Conservation (phyloP, 2,113 vertebrate species). For the Mola mola region DNA sequence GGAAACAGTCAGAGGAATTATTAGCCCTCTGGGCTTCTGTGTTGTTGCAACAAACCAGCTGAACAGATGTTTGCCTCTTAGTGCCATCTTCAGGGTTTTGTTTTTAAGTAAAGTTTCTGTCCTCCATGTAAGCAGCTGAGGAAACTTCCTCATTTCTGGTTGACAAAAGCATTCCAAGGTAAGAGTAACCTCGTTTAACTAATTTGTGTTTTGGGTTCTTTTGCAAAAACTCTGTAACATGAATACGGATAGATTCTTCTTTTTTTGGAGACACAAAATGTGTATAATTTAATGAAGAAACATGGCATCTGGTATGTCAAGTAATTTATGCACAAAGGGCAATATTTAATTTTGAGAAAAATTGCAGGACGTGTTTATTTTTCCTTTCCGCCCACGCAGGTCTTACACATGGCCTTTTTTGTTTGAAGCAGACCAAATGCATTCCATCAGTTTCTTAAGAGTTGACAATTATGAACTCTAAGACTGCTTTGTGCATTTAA, state of each 20-base stretch:
- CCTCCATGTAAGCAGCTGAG: slow-evolving; percentile 5
- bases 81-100: slow-evolving; percentile 26
- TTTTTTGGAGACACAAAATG: neutral
- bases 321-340: neutral
- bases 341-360: neutral
- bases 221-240: neutral
- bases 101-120: slow-evolving; percentile 32
- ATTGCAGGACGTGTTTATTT: neutral
- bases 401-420: too few species aligned
- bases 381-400: too few species aligned
- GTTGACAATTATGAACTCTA: neutral
- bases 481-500: neutral
- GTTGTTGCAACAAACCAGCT: slow-evolving; percentile 34
- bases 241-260: neutral
- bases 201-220: slow-evolving; percentile 20
- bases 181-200: slow-evolving; percentile 1
- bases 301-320: slow-evolving; percentile 33
- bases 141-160: slow-evolving; percentile 26
- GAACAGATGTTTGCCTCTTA: slow-evolving; percentile 58
- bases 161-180: slow-evolving; percentile 11
- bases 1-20: slow-evolving; percentile 45
- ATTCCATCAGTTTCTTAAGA: too few species aligned
- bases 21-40: slow-evolving; percentile 30
- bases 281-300: neutral
- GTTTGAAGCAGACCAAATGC: too few species aligned